phyloP scores from a whole-genome alignment of 2,113 vertebrate species.

The Euleptes europaea region DNA sequence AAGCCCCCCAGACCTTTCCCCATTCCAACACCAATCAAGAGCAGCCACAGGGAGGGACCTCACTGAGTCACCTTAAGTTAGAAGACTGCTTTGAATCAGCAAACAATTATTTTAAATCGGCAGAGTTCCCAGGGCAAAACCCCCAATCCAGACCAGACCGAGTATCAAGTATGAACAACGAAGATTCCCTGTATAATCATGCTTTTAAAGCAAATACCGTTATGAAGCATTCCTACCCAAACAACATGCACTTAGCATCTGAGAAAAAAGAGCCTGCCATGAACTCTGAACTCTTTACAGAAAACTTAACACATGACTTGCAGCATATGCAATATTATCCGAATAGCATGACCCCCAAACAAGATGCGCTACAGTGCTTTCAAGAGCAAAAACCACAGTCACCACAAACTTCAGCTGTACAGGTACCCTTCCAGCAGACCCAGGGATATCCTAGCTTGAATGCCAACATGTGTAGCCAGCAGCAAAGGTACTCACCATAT shows the following conservation, averaged over 20 bases:
- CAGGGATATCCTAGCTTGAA: conserved; percentile 64
- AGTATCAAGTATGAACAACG: conserved; percentile 60
- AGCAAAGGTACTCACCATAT: conserved; percentile 72
- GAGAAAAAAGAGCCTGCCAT: conserved; percentile 63
- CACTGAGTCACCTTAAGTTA: conserved; percentile 65
- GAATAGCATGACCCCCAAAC: conserved; percentile 76
- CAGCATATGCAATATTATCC: conserved; percentile 76
- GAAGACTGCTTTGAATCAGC: conserved; percentile 69
- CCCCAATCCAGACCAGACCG: conserved; percentile 73
- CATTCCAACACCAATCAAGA: conserved; percentile 48
- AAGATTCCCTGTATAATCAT: conserved; percentile 63
- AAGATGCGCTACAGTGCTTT: conserved; percentile 75
- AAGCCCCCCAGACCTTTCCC: conserved; percentile 50
- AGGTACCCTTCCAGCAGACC: conserved; percentile 61
- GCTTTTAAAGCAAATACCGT: conserved; percentile 55
- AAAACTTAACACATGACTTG: conserved; percentile 67
- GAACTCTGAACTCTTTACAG: conserved; percentile 45
- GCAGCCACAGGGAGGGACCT: conserved; percentile 42
- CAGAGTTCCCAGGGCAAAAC: conserved; percentile 66
- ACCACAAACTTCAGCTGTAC: conserved; percentile 53
- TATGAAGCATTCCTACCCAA: conserved; percentile 67
- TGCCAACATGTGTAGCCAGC: conserved; percentile 53
- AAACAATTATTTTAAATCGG: conserved; percentile 75
- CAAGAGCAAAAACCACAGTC: conserved; percentile 70
- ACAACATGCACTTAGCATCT: conserved; percentile 62